Conservation (phyloP, 2,797 vertebrate species). For the Tachyglossus aculeatus region DNA sequence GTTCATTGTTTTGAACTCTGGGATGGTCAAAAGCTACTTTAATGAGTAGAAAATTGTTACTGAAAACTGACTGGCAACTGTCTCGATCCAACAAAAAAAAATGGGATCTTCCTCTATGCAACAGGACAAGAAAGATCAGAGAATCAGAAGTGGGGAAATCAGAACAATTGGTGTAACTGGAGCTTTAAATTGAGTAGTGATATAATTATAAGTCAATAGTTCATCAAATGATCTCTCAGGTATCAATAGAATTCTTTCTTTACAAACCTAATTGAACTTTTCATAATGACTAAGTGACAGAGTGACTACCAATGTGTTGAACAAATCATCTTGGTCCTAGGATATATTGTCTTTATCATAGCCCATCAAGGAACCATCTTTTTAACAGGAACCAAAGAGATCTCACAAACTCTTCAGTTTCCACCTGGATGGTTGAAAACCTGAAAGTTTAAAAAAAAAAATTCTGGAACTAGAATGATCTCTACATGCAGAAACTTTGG, state of each 20-base stretch:
- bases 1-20: too few species aligned
- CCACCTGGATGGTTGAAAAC: too few species aligned
- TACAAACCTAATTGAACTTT: background rate
- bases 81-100: background rate
- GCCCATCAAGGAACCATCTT: too few species aligned
- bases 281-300: background rate
- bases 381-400: too few species aligned
- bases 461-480: too few species aligned
- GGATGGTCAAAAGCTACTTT: background rate
- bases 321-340: background rate
- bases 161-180: background rate
- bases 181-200: background rate
- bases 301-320: background rate
- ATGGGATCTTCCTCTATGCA: too few species aligned
- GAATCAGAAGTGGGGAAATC: background rate
- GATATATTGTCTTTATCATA: background rate
- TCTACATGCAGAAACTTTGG: too few species aligned
- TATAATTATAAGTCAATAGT: background rate
- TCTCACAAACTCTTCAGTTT: too few species aligned
- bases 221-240: background rate
- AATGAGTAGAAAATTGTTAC: background rate
- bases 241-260: background rate
- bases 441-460: too few species aligned
- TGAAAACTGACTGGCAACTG: background rate
- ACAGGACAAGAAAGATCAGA: background rate